These are phyloP conservation scores for Stomatorhinus ivindoensis DNA, from an alignment of 2,113 vertebrate genomes.

Conservation along the genomic window DNA sequence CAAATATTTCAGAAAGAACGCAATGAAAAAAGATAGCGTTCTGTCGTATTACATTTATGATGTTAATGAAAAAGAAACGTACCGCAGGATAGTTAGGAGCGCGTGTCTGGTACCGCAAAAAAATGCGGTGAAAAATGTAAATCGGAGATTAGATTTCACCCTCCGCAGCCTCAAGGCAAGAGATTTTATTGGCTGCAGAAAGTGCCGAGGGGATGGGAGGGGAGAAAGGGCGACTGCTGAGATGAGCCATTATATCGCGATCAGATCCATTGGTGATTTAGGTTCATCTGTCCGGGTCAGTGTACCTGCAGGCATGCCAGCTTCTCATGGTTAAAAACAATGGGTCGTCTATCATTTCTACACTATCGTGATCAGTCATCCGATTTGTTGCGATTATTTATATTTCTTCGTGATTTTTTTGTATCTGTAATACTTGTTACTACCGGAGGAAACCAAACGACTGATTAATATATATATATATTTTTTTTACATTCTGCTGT, in stretches of 20 bases:
- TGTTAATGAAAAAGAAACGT: not conserved
- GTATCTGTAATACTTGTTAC: not conserved
- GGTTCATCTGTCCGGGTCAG: not conserved
- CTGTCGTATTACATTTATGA: not conserved
- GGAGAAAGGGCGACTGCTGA: not conserved
- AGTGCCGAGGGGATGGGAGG: not conserved
- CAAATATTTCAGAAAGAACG: not conserved
- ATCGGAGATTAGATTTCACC: conserved; percentile 15
- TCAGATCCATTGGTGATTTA: not conserved
- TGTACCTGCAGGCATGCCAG: not conserved
- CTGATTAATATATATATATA: not conserved
- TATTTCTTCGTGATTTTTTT: not conserved
- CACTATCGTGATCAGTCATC: not conserved
- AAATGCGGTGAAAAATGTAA: conserved; percentile 18
- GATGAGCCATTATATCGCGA: not conserved
- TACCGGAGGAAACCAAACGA: not conserved
- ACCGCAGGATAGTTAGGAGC: not conserved
- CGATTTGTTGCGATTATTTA: not conserved
- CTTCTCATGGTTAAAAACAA: not conserved
- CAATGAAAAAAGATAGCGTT: not conserved
- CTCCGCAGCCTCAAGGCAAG: conserved; percentile 4
- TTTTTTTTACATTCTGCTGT: not conserved
- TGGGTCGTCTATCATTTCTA: not conserved
- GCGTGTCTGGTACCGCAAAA: not conserved
- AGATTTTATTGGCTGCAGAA: conserved; percentile 7